Base-by-base conservation (phyloP, 1,140 invertebrate genomes). In the Matsumurasca onukii region DNA sequence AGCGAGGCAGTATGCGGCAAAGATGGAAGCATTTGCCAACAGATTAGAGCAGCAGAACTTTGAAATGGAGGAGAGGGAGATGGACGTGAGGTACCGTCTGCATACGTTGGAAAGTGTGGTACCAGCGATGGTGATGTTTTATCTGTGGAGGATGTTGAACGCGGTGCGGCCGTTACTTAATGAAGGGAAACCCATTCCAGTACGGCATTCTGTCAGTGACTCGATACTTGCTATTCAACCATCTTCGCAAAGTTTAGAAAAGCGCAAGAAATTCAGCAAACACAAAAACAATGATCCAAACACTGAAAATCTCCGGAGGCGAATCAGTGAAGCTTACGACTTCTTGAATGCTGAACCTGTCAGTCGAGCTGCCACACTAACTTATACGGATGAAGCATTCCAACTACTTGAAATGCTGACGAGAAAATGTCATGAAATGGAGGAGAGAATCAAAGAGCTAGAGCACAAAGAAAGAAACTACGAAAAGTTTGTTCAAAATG, bases 401-500 rank as follows among this genome's bases (percentile, higher is more conserved):
- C 25, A 39, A 68, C 17, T 62, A 20, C 27, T 34, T 17, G 30
- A 59, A 71, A 30, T 67, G 66, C 70, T 67, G 45, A 66, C 68
- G 9, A 73, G 70, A 30, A 72, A 72, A 55, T 68, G 73, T 48
- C 68, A 71, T 17, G 72, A 74, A n/a, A 70, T 75, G 31, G 70
- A 75, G 20, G 73, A 72, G 31, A 70, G 69, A 62, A 76, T 79
- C 1, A 75, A 74, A 65, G 76, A 76, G 48, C 69, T 77, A 5
- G 76, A 78, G 69, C 34, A 74, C 13, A 76, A 77, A 62, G 88
- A 91, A 74, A 81, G 83, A 3, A 84, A 88, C 0, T 91, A 91
- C 71, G 81, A 89, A 74, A 87, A 88, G 73, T 91, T 90, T 63
- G 79, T 93, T 71, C 86, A 88, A 71, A 84, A 89, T 67, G 89